Base-by-base conservation (phyloP, 92 coral and sea anemone species). In the Palythoa grandiflora region DNA sequence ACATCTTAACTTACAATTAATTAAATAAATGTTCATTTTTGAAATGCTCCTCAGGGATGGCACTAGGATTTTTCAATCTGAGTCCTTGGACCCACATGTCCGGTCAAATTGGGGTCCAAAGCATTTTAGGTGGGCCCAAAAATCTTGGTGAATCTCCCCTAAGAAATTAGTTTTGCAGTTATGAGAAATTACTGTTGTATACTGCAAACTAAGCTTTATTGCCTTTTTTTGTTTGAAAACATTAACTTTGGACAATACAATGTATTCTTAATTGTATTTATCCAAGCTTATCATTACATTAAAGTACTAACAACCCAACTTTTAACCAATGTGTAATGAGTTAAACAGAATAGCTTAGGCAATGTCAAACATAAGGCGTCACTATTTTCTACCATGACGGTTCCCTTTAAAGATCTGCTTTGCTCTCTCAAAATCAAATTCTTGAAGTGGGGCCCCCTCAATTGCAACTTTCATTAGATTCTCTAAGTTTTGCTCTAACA, bases 351-450 rank as follows among this genome's bases (percentile, higher is more conserved):
- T 61, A 17, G 20, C n/a, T 2, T 61, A 61, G 20, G 5, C 68
- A 61, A 53, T 78, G 66, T 78, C 66, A 59, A 78, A 65, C 66
- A 53, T 78, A 78, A 78, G 63, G 65, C 39, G 47, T 44, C 59
- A 65, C 57, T 53, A 79, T 55, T 53, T 79, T 53, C 84, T 17
- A 57, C 70, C 16, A 79, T 70, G 68, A 53, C 48, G 57, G 50
- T 79, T 4, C 84, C 57, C 84, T n/a, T 54, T 79, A 15, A 79
- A 54, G 84, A 79, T 79, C 66, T 78, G 40, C 66, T 78, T 78
- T 78, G 83, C 83, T 79, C 57, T 79, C 68, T 79, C 55, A 51
- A 51, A 51, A 51, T 51, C 55, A 51, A 51, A 51, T 51, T 61
- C 17, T 40, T 48, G 78, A 83, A 65, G 59, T 4, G 55, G 75